Evolutionary conservation across 1,140 invertebrate genomes (phyloP).

Genomic region (Heliothis subflexa): DNA sequence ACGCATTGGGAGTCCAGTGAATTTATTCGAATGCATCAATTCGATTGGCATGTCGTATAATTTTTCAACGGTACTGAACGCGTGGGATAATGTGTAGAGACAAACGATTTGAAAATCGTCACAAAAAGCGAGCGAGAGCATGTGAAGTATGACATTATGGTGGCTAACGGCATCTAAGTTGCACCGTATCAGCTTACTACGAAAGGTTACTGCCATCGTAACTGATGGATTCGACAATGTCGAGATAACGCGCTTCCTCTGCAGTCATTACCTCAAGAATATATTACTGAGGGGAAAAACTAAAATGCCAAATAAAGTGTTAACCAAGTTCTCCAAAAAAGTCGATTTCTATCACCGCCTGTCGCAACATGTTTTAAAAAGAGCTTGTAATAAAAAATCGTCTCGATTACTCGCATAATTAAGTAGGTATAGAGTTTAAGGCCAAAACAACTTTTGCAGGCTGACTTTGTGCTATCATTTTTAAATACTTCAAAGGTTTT

Average conservation of each 20-base stretch:
- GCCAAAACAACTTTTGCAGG: neutral
- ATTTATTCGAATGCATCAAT: slow-evolving; percentile 38
- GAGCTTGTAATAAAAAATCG: neutral
- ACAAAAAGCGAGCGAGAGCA: slow-evolving; percentile 62
- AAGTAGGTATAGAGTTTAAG: neutral
- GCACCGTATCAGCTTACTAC: slow-evolving; percentile 14
- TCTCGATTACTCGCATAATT: slow-evolving; percentile 26
- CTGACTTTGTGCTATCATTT: neutral
- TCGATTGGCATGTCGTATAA: slow-evolving; percentile 38
- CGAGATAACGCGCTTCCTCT: slow-evolving; percentile 21
- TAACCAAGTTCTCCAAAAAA: slow-evolving; percentile 7
- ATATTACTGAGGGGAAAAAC: neutral
- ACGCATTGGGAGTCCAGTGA: slow-evolving; percentile 1
- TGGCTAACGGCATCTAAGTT: slow-evolving; percentile 54
- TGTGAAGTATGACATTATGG: slow-evolving; percentile 61
- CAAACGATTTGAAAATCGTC: slow-evolving; percentile 62
- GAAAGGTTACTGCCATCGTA: slow-evolving; percentile 23
- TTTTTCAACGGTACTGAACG: slow-evolving; percentile 53
- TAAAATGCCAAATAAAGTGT: neutral
- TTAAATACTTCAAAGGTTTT: neutral
- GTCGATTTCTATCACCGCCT: neutral
- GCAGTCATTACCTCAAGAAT: neutral
- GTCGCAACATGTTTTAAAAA: no score
- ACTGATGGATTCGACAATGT: neutral
- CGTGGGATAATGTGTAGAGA: slow-evolving; percentile 52